phyloP scores from a whole-genome alignment of 2,888 invertebrate genomes.

The Scelioninae gen. 1 region DNA sequence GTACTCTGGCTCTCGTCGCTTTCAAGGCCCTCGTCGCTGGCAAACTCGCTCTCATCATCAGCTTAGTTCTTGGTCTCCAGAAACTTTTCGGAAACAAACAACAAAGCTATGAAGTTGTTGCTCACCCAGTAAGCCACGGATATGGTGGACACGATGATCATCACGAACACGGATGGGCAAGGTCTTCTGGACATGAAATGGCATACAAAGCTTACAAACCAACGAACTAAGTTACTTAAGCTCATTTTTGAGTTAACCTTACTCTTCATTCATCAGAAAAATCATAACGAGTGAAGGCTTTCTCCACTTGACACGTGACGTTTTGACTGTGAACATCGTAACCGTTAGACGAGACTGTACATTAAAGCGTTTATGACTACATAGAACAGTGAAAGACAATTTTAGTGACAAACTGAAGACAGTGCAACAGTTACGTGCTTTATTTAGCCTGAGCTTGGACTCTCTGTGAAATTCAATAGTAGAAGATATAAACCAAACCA shows the following conservation, averaged over 20 bases:
- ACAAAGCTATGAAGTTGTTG: slow-evolving; percentile 89
- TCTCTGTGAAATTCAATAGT: slow-evolving; percentile 16
- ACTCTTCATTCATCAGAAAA: slow-evolving; percentile 67
- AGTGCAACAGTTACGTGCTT: slow-evolving; percentile 58
- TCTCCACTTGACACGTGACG: slow-evolving; percentile 62
- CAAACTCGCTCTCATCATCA: slow-evolving; percentile 92
- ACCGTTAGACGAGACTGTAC: slow-evolving; percentile 67
- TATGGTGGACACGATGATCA: slow-evolving; percentile 82
- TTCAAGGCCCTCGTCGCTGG: slow-evolving; percentile 93
- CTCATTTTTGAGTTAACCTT: slow-evolving; percentile 45
- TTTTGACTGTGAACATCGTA: slow-evolving; percentile 54
- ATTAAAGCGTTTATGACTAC: slow-evolving; percentile 31
- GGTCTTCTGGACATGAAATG: slow-evolving; percentile 88
- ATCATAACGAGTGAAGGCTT: slow-evolving; percentile 65
- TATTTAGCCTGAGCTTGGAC: slow-evolving; percentile 27
- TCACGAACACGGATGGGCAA: slow-evolving; percentile 88
- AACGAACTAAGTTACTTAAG: slow-evolving; percentile 75
- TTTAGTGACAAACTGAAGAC: slow-evolving; percentile 58
- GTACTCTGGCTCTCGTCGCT: slow-evolving; percentile 90
- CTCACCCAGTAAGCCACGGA: slow-evolving; percentile 81
- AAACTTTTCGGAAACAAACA: slow-evolving; percentile 90
- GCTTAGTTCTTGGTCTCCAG: slow-evolving; percentile 91
- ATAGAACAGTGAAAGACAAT: slow-evolving; percentile 57
- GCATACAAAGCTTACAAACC: slow-evolving; percentile 89
- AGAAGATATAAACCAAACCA: slow-evolving; percentile 39